Conservation (phyloP, 2,113 vertebrate genomes). For the Nettapus auritus region DNA sequence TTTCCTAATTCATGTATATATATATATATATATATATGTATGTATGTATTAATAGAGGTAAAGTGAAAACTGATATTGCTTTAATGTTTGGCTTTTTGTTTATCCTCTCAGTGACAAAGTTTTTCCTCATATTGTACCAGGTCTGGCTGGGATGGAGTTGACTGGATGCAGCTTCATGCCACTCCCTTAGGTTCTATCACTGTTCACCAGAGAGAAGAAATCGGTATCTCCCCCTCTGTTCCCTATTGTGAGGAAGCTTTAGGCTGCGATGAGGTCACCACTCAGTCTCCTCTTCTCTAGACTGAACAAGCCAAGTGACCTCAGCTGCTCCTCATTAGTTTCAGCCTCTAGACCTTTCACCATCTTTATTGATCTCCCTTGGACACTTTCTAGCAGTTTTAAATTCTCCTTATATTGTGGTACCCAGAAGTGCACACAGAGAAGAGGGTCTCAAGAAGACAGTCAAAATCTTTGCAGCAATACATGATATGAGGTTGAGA, state of each 20-base stretch:
- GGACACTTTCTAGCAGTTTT: neutral
- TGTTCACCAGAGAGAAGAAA: no score
- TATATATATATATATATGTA: no score
- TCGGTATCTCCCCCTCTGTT: no score
- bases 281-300: no score
- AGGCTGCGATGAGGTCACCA: no score
- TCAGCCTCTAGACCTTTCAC: neutral
- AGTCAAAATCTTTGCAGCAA: neutral
- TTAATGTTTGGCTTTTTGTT: neutral
- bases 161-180: no score
- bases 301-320: neutral
- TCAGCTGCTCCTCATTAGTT: neutral
- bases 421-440: neutral
- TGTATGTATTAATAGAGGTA: neutral
- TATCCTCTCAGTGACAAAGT: no score
- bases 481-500: neutral
- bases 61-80: neutral
- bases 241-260: no score
- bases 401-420: neutral
- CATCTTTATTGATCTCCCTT: neutral
- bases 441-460: neutral
- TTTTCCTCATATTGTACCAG: no score
- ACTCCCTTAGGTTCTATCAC: no score
- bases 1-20: neutral
- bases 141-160: no score